Conservation (phyloP, 2,888 invertebrate species). For the Scaptomyza polygonia region DNA sequence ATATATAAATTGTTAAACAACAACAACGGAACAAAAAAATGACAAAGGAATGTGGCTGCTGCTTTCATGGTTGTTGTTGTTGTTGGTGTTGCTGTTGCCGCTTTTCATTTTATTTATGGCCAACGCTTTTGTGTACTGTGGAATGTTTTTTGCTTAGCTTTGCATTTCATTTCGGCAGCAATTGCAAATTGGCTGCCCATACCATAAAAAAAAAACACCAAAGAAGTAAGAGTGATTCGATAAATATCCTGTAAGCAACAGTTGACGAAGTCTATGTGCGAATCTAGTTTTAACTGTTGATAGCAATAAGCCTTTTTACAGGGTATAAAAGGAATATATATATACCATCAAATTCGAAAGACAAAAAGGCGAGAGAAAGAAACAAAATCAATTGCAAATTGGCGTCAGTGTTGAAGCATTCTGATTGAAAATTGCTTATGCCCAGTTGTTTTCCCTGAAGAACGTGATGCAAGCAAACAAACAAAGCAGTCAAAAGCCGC, state of each 20-base stretch:
- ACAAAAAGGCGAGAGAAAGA: not conserved
- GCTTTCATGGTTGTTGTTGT: not conserved
- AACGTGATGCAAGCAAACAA: slow-evolving; percentile 63
- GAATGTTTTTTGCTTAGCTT: slow-evolving; percentile 60
- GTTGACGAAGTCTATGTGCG: not conserved
- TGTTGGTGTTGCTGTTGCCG: slow-evolving; percentile 3
- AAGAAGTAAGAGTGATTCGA: not conserved
- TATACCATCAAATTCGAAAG: not conserved
- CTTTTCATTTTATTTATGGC: slow-evolving; percentile 51
- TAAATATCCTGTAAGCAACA: not conserved
- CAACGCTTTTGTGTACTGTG: slow-evolving; percentile 22
- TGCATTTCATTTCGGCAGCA: slow-evolving; percentile 68
- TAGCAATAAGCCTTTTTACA: not conserved
- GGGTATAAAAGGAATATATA: not conserved
- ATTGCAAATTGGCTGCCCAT: slow-evolving; percentile 69
- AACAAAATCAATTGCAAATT: slow-evolving; percentile 52
- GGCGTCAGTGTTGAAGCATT: slow-evolving; percentile 38
- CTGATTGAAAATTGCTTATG: slow-evolving; percentile 75
- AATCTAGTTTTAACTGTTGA: not conserved
- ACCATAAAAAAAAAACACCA: slow-evolving; percentile 2
- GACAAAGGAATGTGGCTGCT: slow-evolving; percentile 41
- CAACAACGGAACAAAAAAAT: not conserved
- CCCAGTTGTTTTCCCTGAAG: slow-evolving; percentile 66
- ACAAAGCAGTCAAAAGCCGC: slow-evolving; percentile 5
- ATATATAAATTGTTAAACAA: slow-evolving; percentile 34